These are phyloP conservation scores for Limnephilus lunatus DNA, from an alignment of 2,888 invertebrate genomes.

Conservation along the genomic window DNA sequence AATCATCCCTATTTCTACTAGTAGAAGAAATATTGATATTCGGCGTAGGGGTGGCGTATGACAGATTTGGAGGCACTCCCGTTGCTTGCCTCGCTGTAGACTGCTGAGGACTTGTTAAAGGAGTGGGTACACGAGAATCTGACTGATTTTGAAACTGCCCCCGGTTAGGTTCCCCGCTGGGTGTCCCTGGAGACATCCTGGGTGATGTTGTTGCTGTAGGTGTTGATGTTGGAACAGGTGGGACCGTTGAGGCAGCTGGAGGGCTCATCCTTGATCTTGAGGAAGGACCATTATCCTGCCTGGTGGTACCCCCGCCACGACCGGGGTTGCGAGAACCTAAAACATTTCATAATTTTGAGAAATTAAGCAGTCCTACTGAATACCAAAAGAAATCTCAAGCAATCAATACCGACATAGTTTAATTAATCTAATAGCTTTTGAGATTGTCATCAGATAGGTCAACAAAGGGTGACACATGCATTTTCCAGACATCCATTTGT, in stretches of 20 bases:
- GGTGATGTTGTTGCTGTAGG: conserved; percentile 41
- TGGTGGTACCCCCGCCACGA: not conserved
- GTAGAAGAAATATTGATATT: conserved; percentile 55
- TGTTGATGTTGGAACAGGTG: not conserved
- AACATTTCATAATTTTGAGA: not conserved
- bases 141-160: not conserved
- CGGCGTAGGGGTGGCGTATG: conserved; percentile 66
- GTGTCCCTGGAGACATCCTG: conserved; percentile 8
- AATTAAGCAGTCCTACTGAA: too few species aligned
- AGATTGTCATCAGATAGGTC: not conserved
- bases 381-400: not conserved
- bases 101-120: conserved; percentile 48
- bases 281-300: not conserved
- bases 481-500: not conserved
- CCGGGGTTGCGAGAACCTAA: conserved; percentile 53
- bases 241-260: not conserved
- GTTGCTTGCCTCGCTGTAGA: not conserved
- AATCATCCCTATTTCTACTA: not conserved
- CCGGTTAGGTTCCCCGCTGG: not conserved
- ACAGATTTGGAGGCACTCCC: not conserved
- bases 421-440: not conserved
- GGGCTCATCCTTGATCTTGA: not conserved
- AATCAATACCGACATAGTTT: not conserved
- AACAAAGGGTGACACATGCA: not conserved
- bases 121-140: not conserved